Evolutionary conservation across 2,888 invertebrate genomes (phyloP), one percentile per base, ranked within the genome.

Genomic region (Dasypolia templi): DNA sequence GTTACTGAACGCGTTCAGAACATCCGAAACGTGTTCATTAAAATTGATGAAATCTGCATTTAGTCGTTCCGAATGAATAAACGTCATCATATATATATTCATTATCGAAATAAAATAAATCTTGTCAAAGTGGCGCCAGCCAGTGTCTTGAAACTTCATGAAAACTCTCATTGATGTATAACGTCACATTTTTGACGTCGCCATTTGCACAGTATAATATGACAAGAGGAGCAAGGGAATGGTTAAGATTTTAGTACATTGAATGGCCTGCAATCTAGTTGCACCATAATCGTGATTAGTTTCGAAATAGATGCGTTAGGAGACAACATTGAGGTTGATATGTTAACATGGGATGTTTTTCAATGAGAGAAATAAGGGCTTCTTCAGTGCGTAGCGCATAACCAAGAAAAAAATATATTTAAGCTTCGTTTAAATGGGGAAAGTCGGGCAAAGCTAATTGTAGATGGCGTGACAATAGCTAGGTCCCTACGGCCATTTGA

Each of bases 281-380:
- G n/a, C 49, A 75, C 26, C 61, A 35, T 6, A 56, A 29, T 22
- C 0, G 7, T 26, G n/a, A 65, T 82, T 56, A 65, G 55, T 62
- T 59, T 51, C 7, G 32, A 68, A 35, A 44, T 17, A 46, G 0
- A 46, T 66, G 32, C 1, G 39, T 78, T 77, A 77, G 22, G 56
- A 32, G n/a, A 61, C 42, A 80, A 80, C 61, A 74, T 51, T 14
- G 0, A 14, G 6, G 3, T 51, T 29, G 14, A 42, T 61, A 55
- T 46, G 29, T 74, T 61, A 82, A 26, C 44, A 68, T 35, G 49
- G 32, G 9, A 22, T 44, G 32, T 29, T 12, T 39, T 69, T 62
- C 0, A 35, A 61, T 77, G 61, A 26, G 19, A 63, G 32, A 32
- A 46, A 62, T 35, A 65, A 12, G 19, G n/a, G 17, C 11, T 29